Conservation (phyloP, 2,797 vertebrate genomes). For the Paratrypauchen microcephalus region DNA sequence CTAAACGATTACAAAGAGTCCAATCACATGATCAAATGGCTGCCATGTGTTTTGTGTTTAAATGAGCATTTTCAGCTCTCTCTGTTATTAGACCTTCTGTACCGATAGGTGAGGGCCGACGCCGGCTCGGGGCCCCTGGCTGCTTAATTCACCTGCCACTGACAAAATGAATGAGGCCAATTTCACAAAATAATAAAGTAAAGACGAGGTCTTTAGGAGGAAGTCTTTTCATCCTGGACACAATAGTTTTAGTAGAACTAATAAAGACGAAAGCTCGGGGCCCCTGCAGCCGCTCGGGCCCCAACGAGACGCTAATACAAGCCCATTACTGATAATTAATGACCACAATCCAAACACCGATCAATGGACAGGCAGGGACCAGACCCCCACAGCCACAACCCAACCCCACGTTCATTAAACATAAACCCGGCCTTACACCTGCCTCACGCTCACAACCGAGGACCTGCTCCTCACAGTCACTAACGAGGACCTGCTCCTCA, state of each 20-base stretch:
- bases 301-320: constrained; percentile 78
- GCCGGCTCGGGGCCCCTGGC: constrained; percentile 83
- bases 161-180: constrained; percentile 91
- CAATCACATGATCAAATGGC: constrained; percentile 90
- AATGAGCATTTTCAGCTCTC: constrained; percentile 83
- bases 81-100: constrained; percentile 76
- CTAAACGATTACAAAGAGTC: constrained; percentile 89
- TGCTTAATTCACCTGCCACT: constrained; percentile 90
- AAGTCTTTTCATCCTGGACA: constrained; percentile 77
- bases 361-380: constrained; percentile 68
- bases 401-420: constrained; percentile 70
- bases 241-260: constrained; percentile 76
- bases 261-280: constrained; percentile 73
- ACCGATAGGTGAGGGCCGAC: constrained; percentile 65
- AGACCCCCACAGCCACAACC: constrained; percentile 58
- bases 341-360: constrained; percentile 73
- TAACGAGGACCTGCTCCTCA: no score
- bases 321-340: constrained; percentile 83
- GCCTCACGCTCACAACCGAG: no score
- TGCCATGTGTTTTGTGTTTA: constrained; percentile 85
- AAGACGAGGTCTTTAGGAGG: constrained; percentile 68
- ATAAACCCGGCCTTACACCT: constrained; percentile 37
- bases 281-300: constrained; percentile 61
- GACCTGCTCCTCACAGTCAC: no score
- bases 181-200: constrained; percentile 92